Evolutionary conservation across 2,113 vertebrate species (phyloP).

Genomic region (Pollimyrus isidori): DNA sequence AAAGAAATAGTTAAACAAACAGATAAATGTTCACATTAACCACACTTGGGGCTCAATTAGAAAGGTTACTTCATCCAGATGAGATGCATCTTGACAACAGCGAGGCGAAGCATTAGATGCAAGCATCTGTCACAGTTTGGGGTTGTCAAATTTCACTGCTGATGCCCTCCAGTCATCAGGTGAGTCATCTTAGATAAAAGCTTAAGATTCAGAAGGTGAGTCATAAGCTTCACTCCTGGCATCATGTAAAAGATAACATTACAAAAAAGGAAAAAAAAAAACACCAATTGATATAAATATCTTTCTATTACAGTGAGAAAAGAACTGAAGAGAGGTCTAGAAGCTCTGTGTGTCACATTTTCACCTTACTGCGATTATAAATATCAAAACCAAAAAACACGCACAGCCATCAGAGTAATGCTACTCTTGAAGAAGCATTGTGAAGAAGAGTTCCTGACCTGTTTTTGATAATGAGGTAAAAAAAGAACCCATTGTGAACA

Average conservation of each 20-base stretch:
- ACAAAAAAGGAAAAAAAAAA: background rate
- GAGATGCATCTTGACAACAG: background rate
- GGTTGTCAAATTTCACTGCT: background rate
- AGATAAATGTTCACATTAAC: background rate
- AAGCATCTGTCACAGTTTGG: background rate
- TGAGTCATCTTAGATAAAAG: background rate
- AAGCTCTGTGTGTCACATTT: background rate
- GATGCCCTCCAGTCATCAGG: slow-evolving; percentile 1
- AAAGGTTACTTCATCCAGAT: background rate
- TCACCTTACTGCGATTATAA: background rate
- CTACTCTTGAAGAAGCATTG: background rate
- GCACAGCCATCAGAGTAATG: background rate
- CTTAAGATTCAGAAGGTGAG: background rate
- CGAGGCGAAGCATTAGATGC: background rate
- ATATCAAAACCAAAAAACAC: background rate
- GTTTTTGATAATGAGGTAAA: slow-evolving; percentile 2
- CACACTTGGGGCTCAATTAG: slow-evolving; percentile 12
- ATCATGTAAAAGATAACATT: background rate
- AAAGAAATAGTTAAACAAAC: background rate
- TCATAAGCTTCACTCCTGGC: background rate
- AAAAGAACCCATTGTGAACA: background rate
- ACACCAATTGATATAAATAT: background rate
- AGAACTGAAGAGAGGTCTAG: background rate
- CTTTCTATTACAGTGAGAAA: background rate
- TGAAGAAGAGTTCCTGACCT: background rate